Conservation (phyloP, 2,113 vertebrate species). For the Gnathonemus longibarbis region DNA sequence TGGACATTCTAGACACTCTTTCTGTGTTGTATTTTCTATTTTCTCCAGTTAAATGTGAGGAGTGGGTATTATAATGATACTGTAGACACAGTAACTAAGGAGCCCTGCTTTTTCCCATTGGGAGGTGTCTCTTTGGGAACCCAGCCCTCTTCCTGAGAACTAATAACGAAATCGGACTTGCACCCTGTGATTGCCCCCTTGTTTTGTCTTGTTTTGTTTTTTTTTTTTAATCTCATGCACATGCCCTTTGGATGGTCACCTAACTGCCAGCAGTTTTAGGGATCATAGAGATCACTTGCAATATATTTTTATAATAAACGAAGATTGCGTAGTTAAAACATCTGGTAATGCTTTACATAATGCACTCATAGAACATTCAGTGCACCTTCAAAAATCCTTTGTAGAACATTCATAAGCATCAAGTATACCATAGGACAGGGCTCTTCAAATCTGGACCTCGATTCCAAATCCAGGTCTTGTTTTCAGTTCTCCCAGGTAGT, state of each 20-base stretch:
- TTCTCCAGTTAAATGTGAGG: neutral
- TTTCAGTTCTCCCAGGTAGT: no score
- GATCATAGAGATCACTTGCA: neutral
- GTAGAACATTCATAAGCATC: neutral
- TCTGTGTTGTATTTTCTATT: neutral
- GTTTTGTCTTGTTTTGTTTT: neutral
- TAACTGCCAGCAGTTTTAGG: neutral
- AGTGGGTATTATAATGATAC: neutral
- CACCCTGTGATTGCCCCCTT: neutral
- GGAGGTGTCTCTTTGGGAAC: neutral
- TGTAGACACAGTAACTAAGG: neutral
- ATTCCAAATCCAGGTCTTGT: no score
- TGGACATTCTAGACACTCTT: neutral
- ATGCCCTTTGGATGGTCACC: neutral
- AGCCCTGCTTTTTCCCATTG: neutral
- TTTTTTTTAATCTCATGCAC: neutral
- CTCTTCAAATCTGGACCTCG: no score
- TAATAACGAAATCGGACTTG: neutral
- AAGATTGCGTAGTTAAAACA: neutral
- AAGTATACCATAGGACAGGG: neutral
- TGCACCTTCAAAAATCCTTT: no score
- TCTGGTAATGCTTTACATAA: neutral
- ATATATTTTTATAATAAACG: neutral
- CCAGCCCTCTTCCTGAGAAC: neutral
- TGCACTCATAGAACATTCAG: neutral